phyloP scores from a whole-genome alignment of 2,797 vertebrate genomes.

The Meriones psammophilus region DNA sequence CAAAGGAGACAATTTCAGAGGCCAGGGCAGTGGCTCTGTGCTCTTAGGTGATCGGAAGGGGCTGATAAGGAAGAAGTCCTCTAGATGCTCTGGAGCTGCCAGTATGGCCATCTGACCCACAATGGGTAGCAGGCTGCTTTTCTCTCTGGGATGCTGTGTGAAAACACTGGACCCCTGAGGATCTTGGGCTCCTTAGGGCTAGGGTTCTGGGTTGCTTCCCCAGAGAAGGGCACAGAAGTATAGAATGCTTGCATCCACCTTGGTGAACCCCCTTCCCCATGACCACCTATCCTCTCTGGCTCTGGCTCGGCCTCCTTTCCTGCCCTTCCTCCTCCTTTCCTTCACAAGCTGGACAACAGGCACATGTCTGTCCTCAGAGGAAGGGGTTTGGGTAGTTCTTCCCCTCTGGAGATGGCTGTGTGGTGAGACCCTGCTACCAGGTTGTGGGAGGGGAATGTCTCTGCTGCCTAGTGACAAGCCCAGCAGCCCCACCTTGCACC shows the following conservation, averaged over 20 bases:
- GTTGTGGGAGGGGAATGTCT: neutral
- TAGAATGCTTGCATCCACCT: neutral
- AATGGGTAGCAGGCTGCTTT: neutral
- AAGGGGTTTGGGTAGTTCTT: neutral
- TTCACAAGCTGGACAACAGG: neutral
- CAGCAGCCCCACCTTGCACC: neutral
- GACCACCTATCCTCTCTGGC: too few species aligned
- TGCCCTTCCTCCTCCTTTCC: too few species aligned
- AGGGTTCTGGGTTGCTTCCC: neutral
- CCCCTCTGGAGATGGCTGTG: neutral
- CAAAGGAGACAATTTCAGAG: neutral
- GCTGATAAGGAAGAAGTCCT: neutral
- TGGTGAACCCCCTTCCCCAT: neutral
- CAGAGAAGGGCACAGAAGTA: neutral
- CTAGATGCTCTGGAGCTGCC: neutral
- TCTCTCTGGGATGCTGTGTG: neutral
- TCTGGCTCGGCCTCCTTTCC: neutral
- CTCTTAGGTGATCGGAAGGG: neutral
- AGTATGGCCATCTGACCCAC: neutral
- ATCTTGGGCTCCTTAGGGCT: neutral
- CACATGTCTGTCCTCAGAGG: fast-evolving
- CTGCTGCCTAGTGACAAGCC: neutral
- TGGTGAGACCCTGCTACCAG: neutral
- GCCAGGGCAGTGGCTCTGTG: neutral
- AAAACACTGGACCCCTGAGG: neutral